A percentile compares a stretch with the other conserved stretches of the same genome.
Evolutionary conservation across 2,888 invertebrate genomes (phyloP).

Genomic region (Lagria hirta): DNA sequence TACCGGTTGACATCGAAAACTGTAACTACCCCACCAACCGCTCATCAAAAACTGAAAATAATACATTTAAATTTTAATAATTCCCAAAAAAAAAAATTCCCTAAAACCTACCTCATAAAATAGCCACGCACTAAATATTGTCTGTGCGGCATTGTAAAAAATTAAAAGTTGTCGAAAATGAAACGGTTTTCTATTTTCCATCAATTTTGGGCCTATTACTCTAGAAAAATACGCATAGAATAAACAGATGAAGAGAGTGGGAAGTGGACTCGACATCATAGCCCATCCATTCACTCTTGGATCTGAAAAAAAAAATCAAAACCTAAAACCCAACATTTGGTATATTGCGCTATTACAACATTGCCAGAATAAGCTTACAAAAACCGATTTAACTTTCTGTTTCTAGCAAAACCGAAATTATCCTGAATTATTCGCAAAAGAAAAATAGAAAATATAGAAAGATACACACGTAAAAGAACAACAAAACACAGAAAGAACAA

Average conservation of each 20-base stretch:
- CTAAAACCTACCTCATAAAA: slow-evolving; percentile 70
- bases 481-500: too few species aligned
- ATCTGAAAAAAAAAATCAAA: slow-evolving; percentile 63
- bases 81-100: slow-evolving; percentile 3
- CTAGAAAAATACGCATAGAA: slow-evolving; percentile 85
- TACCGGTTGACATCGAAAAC: slow-evolving; percentile 76
- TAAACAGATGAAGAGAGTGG: slow-evolving; percentile 85
- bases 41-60: slow-evolving; percentile 58
- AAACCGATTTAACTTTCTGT: too few species aligned
- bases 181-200: slow-evolving; percentile 89
- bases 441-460: too few species aligned
- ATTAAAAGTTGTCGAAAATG: slow-evolving; percentile 78
- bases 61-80: slow-evolving; percentile 12
- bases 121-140: slow-evolving; percentile 88
- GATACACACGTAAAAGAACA: too few species aligned
- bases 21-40: slow-evolving; percentile 74
- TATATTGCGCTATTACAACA: too few species aligned
- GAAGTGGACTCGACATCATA: slow-evolving; percentile 92
- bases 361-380: too few species aligned
- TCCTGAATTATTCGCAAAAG: too few species aligned
- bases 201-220: slow-evolving; percentile 79
- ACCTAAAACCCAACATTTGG: too few species aligned
- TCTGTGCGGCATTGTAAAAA: slow-evolving; percentile 87
- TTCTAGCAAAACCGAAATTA: too few species aligned
- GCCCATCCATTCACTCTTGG: slow-evolving; percentile 88